Evolutionary conservation across 2,113 vertebrate genomes (phyloP).

Genomic region (Falco punctatus): DNA sequence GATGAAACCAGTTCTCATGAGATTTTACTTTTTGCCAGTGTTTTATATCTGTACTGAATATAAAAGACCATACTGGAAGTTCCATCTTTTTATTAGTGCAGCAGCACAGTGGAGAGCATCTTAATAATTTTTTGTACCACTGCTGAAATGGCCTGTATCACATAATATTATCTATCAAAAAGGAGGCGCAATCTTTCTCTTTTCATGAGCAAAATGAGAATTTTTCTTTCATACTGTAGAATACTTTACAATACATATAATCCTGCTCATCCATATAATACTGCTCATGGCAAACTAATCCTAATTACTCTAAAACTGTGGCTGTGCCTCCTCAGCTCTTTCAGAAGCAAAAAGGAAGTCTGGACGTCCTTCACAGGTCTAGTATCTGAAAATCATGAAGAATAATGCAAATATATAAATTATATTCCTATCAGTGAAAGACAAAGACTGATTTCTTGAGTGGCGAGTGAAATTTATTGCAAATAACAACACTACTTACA

Average conservation of each 20-base stretch:
- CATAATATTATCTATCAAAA: background rate
- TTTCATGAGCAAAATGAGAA: background rate
- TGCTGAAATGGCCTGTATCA: background rate
- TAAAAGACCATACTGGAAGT: background rate
- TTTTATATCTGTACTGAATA: background rate
- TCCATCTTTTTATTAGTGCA: background rate
- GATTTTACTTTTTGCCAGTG: background rate
- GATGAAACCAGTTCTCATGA: background rate
- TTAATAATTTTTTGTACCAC: background rate
- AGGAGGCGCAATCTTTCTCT: background rate
- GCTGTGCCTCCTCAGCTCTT: background rate
- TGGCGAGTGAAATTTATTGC: background rate
- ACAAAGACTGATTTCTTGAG: background rate
- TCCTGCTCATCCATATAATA: background rate
- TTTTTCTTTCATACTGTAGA: background rate
- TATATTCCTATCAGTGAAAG: background rate
- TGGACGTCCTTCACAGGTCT: background rate
- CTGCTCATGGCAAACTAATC: background rate
- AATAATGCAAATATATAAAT: background rate
- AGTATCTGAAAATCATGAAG: background rate
- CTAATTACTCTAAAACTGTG: background rate
- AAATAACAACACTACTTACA: background rate
- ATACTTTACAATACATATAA: background rate
- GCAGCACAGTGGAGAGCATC: background rate
- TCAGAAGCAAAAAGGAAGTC: background rate